These are phyloP conservation scores for Amazona guildingii DNA, from an alignment of 2,113 vertebrate genomes.

Conservation along the genomic window DNA sequence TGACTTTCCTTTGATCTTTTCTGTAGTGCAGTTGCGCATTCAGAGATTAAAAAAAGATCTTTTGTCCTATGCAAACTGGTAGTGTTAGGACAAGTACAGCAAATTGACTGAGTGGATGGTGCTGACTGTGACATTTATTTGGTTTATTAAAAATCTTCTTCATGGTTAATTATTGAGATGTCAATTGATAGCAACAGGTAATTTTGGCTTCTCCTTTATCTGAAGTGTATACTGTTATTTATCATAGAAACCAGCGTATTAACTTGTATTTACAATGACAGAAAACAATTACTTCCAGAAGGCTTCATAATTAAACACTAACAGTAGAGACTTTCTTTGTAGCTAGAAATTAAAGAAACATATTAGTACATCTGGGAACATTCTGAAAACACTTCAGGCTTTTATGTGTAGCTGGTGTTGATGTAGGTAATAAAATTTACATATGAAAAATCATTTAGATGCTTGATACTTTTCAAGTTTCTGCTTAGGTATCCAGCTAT, in stretches of 20 bases:
- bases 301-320: not conserved
- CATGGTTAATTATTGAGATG: not conserved
- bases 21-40: not conserved
- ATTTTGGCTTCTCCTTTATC: not conserved
- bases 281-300: not conserved
- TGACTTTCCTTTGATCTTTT: not conserved
- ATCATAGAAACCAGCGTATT: not conserved
- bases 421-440: not conserved
- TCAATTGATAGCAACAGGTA: not conserved
- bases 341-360: not conserved
- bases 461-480: not conserved
- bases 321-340: not conserved
- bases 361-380: not conserved
- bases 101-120: not conserved
- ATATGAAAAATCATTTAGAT: not conserved
- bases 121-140: not conserved
- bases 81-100: not conserved
- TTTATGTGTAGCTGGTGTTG: not conserved
- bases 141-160: not conserved
- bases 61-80: not conserved
- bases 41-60: not conserved
- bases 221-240: not conserved
- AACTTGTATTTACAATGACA: not conserved
- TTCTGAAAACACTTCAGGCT: not conserved
- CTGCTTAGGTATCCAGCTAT: not conserved